Base-by-base conservation (phyloP, 2,797 vertebrate species). In the Melanotaenia nigrans region DNA sequence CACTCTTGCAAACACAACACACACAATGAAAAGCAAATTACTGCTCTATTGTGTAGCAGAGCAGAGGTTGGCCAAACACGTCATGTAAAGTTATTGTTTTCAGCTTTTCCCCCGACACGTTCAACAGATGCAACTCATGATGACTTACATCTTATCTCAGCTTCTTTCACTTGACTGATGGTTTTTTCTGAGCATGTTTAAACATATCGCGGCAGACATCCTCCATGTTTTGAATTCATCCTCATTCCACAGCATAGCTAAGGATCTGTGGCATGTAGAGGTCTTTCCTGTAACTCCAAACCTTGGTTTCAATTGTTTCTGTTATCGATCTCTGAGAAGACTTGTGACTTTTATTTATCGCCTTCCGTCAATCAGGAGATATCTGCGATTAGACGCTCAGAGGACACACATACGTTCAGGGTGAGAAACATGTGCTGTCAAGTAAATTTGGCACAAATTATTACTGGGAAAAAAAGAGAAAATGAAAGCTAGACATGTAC, bases 91-190 rank as follows among this genome's bases (percentile, higher is more conserved):
- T 80, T 65, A 61, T 71, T 61, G 67, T 75, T 73, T 58, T 57
- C 35, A 63, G 49, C 72, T 82, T 40, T 40, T 58, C 64, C 47
- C 51, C 73, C 73, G 82, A 88, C 87, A 81, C 82, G 59, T 77
- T 81, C 63, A 49, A 49, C 64, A 73, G 73, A 86, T 82, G 14
- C 53, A n/a, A 61, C 71, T 78, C 73, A 51, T 35, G 9, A 32
- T n/a, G 65, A 79, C 65, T 64, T 16, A 33, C 68, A 71, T 77
- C 65, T 85, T 69, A 75, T 84, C 77, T 74, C 18, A 47, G 55
- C 28, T 32, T 75, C 56, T 77, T 76, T 67, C 40, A 65, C 62
- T 61, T 77, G 24, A 2, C 56, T 65, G 56, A 59, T 71, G 25
- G 4, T 30, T 30, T 30, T 55, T 16, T 56, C 54, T 18, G 38